Evolutionary conservation across 2,888 invertebrate species (phyloP).

Genomic region (Eubasilissa splendida): DNA sequence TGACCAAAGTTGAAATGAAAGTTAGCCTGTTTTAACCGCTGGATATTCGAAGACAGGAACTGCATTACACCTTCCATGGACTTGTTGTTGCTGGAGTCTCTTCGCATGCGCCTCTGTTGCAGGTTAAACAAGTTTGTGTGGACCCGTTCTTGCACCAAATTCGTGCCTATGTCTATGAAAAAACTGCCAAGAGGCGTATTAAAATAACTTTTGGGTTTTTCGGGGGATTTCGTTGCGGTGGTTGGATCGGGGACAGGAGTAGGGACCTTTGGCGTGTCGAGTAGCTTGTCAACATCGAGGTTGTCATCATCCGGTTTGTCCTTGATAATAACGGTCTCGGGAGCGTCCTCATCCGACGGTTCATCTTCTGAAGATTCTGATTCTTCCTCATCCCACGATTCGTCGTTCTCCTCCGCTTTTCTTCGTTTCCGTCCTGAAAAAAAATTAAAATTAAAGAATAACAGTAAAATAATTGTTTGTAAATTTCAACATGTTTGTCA

Average conservation of each 20-base stretch:
- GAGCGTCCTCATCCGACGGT: slow-evolving; percentile 8
- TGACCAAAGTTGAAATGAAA: slow-evolving; percentile 18
- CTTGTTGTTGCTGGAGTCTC: background rate
- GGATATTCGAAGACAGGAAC: slow-evolving; percentile 30
- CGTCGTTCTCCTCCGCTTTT: slow-evolving; percentile 42
- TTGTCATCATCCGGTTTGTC: slow-evolving; percentile 28
- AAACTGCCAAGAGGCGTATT: slow-evolving; percentile 42
- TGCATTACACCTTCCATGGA: slow-evolving; percentile 26
- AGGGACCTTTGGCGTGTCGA: background rate
- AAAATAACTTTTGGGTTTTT: slow-evolving; percentile 30
- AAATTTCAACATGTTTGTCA: background rate
- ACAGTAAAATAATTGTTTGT: background rate
- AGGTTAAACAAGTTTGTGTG: slow-evolving; percentile 38
- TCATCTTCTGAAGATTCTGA: background rate
- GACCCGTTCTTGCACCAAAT: slow-evolving; percentile 43
- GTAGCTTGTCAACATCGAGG: background rate
- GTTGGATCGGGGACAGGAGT: background rate
- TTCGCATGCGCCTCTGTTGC: slow-evolving; percentile 20
- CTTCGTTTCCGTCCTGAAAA: slow-evolving; percentile 34
- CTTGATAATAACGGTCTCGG: slow-evolving; percentile 31
- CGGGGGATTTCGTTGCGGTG: background rate
- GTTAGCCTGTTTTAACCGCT: slow-evolving; percentile 34
- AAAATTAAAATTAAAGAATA: background rate
- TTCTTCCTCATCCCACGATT: slow-evolving; percentile 37
- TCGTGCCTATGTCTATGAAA: slow-evolving; percentile 44